phyloP scores from a whole-genome alignment of 2,113 vertebrate genomes.

The Pelecanus crispus region DNA sequence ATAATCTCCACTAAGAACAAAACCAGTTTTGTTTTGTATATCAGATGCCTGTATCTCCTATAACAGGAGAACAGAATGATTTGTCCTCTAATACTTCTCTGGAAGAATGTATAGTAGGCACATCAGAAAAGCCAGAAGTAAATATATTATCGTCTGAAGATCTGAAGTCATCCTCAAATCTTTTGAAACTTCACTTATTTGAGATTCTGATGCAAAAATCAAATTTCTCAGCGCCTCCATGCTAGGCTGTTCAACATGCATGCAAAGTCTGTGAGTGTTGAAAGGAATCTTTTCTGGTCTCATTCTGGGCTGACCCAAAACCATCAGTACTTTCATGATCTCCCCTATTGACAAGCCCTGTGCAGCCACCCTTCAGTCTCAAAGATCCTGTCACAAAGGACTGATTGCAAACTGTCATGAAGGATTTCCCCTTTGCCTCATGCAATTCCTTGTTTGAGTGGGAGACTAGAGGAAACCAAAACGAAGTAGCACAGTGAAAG shows the following conservation, averaged over 20 bases:
- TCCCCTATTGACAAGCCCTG: neutral
- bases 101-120: neutral
- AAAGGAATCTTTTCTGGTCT: neutral
- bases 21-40: neutral
- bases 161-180: neutral
- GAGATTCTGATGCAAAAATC: neutral
- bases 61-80: neutral
- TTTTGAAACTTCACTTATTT: neutral
- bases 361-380: neutral
- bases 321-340: neutral
- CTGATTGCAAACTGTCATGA: neutral
- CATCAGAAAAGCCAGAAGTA: slow-evolving; percentile 14
- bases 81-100: neutral
- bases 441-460: neutral
- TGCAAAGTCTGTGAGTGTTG: neutral
- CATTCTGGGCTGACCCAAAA: neutral
- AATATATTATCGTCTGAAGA: neutral
- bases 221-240: neutral
- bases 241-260: neutral
- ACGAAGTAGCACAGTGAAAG: neutral
- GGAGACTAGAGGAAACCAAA: neutral
- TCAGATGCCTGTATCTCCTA: neutral
- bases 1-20: neutral
- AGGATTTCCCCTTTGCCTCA: neutral
- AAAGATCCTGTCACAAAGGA: neutral